Evolutionary conservation across 2,113 vertebrate genomes (phyloP).

Genomic region (Benitochromis conjunctus): DNA sequence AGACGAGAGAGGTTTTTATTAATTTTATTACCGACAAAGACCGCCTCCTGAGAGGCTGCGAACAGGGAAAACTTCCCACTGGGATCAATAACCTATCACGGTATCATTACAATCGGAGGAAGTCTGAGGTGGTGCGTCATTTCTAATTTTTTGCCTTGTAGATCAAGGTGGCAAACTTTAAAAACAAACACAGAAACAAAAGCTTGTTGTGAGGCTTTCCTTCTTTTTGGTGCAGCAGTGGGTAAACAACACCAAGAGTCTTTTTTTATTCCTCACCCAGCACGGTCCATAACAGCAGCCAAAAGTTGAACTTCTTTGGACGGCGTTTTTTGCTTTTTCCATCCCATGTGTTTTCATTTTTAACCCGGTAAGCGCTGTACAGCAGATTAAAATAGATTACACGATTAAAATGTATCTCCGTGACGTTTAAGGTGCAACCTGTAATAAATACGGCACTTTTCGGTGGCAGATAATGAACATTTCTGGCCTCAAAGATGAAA

Average conservation of each 20-base stretch:
- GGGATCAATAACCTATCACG: constrained; percentile 15
- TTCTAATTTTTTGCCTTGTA: neutral
- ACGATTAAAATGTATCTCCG: neutral
- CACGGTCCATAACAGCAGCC: neutral
- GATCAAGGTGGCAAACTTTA: neutral
- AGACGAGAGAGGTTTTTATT: constrained; percentile 5
- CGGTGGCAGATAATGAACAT: neutral
- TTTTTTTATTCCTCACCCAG: neutral
- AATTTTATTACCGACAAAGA: neutral
- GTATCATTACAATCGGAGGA: constrained; percentile 1
- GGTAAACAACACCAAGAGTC: neutral
- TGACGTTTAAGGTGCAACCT: neutral
- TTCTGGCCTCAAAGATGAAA: neutral
- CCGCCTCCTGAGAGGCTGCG: neutral
- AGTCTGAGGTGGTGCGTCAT: neutral
- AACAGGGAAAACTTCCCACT: neutral
- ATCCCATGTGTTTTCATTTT: neutral
- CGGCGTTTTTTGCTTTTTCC: neutral
- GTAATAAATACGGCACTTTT: neutral
- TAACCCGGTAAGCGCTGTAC: neutral
- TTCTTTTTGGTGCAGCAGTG: neutral
- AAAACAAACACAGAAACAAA: neutral
- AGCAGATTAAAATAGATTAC: neutral
- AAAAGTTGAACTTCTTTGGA: neutral
- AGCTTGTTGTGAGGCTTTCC: neutral